These are phyloP conservation scores for Dryas iulia DNA, from an alignment of 1,140 invertebrate genomes.

Conservation along the genomic window DNA sequence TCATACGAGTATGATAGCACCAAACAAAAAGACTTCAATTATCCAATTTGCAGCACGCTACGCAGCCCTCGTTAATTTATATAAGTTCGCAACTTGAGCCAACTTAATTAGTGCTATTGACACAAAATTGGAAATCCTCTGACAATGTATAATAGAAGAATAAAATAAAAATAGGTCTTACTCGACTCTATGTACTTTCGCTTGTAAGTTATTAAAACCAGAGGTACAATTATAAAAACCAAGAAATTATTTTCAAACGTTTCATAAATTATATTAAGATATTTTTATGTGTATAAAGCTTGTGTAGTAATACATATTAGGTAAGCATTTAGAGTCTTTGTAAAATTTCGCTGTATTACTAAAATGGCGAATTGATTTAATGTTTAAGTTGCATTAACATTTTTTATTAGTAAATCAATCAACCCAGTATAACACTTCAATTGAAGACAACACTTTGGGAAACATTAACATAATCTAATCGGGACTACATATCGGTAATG, in stretches of 20 bases:
- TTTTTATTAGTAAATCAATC: not conserved
- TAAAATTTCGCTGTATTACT: not conserved
- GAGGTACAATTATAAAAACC: not conserved
- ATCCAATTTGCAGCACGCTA: conserved; percentile 43
- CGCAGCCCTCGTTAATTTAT: conserved; percentile 44
- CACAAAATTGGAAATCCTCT: conserved; percentile 27
- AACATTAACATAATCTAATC: conserved; percentile 1
- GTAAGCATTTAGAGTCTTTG: not conserved
- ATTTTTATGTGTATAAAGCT: not conserved
- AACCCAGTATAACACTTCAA: not conserved
- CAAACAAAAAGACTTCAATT: conserved; percentile 52
- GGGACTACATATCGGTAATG: conserved; percentile 17
- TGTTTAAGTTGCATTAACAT: too few species aligned
- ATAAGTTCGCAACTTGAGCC: conserved; percentile 42
- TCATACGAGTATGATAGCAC: conserved; percentile 29
- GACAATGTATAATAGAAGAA: conserved; percentile 18
- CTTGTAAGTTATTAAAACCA: not conserved
- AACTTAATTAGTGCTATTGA: conserved; percentile 45
- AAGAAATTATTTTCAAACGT: not conserved
- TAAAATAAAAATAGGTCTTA: conserved; percentile 6
- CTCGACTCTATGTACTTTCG: not conserved
- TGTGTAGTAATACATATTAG: not conserved
- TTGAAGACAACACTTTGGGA: not conserved
- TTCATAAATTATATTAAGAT: not conserved
- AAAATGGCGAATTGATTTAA: too few species aligned